Evolutionary conservation across 2,113 vertebrate species (phyloP).

Genomic region (Leptosomus discolor): DNA sequence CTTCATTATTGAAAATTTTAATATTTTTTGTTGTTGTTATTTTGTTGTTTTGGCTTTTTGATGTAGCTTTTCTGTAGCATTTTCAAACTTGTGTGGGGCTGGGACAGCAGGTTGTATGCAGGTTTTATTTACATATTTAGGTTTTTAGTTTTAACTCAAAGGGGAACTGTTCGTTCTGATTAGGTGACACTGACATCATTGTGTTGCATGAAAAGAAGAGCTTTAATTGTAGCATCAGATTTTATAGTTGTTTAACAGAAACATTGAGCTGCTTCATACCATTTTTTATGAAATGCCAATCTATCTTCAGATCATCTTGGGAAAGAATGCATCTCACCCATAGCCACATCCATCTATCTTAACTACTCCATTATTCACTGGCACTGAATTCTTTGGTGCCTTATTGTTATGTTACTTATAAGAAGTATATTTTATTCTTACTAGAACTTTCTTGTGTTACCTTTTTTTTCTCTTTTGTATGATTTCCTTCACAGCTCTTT

Average conservation of each 20-base stretch:
- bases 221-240: background rate
- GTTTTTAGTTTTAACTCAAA: background rate
- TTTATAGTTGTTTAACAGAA: background rate
- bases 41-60: background rate
- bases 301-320: background rate
- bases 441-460: background rate
- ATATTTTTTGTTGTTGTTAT: background rate
- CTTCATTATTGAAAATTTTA: background rate
- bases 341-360: background rate
- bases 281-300: background rate
- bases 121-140: background rate
- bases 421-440: background rate
- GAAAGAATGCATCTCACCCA: background rate
- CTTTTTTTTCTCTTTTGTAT: background rate
- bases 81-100: background rate
- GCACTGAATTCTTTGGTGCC: background rate
- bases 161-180: background rate
- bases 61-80: background rate
- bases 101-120: accelerated
- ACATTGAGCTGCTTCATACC: background rate
- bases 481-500: background rate
- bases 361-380: background rate
- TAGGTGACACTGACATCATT: background rate
- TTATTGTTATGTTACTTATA: background rate
- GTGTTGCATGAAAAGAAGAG: background rate